A percentile compares a stretch with the other conserved stretches of the same genome.
These are phyloP conservation scores for Scytalopus superciliaris DNA, from an alignment of 2,113 vertebrate species.

Conservation along the genomic window DNA sequence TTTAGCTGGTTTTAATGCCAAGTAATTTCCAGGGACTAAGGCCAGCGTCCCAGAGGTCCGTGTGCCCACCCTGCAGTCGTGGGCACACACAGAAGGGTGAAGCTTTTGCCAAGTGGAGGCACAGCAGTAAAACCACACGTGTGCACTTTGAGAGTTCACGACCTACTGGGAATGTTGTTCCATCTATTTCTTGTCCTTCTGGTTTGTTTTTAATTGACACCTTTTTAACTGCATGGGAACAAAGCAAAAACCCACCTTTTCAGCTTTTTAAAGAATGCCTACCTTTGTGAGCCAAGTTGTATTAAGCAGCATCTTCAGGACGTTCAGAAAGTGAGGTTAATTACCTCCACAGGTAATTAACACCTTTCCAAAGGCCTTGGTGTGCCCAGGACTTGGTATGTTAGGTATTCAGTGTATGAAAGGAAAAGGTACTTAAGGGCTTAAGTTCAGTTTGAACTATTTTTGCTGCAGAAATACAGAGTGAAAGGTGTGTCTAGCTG, in stretches of 20 bases:
- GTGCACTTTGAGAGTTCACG: neutral
- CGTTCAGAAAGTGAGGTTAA: neutral
- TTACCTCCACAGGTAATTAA: constrained; percentile 23
- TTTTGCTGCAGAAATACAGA: constrained; percentile 30
- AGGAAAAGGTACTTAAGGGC: constrained; percentile 70
- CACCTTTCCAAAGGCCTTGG: neutral
- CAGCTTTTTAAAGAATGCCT: constrained; percentile 35
- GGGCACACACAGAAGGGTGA: neutral
- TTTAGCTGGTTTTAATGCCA: constrained; percentile 63
- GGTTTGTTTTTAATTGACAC: constrained; percentile 27
- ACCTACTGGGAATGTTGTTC: constrained; percentile 1
- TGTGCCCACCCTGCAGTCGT: fast-evolving
- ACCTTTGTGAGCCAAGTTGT: neutral
- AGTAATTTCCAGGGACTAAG: neutral
- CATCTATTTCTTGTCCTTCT: constrained; percentile 25
- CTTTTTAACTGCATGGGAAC: constrained; percentile 64
- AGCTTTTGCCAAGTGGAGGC: neutral
- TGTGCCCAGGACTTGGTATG: neutral
- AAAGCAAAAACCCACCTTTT: constrained; percentile 24
- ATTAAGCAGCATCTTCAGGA: neutral
- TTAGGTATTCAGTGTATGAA: constrained; percentile 13
- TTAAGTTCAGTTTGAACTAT: constrained; percentile 58
- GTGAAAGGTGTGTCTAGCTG: neutral
- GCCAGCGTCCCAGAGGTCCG: neutral
- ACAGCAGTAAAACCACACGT: neutral